Conservation (phyloP, 2,888 invertebrate genomes). For the Philereme vetulata region DNA sequence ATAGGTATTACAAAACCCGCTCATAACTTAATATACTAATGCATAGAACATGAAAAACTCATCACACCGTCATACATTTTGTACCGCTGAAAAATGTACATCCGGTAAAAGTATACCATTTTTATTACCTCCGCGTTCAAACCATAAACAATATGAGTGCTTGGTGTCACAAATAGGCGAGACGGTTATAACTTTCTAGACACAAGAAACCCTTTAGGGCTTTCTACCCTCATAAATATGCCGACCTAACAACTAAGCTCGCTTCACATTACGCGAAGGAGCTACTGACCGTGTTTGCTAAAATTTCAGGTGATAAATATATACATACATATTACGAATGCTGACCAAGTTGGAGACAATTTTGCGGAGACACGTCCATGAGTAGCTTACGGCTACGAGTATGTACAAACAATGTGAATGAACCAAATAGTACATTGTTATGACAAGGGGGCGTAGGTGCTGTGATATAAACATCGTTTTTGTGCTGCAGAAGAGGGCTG, state of each 20-base stretch:
- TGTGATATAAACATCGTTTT: no score
- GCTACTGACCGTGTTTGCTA: slow-evolving; percentile 7
- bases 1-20: no score
- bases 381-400: no score
- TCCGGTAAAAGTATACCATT: background rate
- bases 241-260: slow-evolving; percentile 23
- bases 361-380: no score
- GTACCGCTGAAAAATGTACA: slow-evolving; percentile 4
- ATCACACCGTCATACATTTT: no score
- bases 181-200: slow-evolving; percentile 25
- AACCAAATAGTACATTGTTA: no score
- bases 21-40: no score
- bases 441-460: no score
- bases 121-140: slow-evolving; percentile 4
- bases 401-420: no score
- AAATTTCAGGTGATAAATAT: background rate
- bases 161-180: slow-evolving; percentile 26
- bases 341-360: no score
- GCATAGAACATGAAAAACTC: no score
- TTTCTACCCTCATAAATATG: slow-evolving; percentile 25
- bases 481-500: no score
- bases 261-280: slow-evolving; percentile 18
- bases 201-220: slow-evolving; percentile 28
- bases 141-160: slow-evolving; percentile 26
- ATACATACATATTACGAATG: background rate